Evolutionary conservation across 2,797 vertebrate genomes (phyloP).

Genomic region (Bradypodion ventrale): DNA sequence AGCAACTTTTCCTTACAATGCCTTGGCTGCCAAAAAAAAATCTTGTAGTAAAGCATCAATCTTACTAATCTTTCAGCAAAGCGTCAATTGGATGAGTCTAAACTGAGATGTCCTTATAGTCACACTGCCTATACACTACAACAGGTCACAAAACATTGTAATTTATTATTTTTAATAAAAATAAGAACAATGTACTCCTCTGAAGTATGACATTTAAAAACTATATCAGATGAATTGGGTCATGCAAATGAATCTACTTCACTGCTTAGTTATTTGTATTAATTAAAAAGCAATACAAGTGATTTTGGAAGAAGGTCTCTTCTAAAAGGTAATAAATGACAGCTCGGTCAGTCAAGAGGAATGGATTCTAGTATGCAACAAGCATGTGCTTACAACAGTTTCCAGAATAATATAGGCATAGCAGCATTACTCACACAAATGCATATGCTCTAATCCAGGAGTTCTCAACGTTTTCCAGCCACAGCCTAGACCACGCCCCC

Average conservation of each 20-base stretch:
- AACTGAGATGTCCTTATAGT: not conserved
- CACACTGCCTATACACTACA: not conserved
- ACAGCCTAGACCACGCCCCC: too few species aligned
- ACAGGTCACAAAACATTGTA: not conserved
- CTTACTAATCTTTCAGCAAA: conserved; percentile 9
- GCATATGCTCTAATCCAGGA: not conserved
- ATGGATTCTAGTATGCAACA: not conserved
- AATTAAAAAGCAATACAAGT: not conserved
- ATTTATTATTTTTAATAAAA: not conserved
- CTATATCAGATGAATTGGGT: not conserved
- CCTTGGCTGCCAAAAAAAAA: conserved; percentile 32
- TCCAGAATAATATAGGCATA: conserved; percentile 35
- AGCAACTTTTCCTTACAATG: conserved; percentile 40
- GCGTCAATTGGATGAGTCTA: not conserved
- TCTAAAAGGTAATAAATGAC: not conserved
- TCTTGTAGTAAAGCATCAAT: conserved; percentile 9
- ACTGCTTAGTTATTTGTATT: not conserved
- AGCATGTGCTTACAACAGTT: conserved; percentile 2
- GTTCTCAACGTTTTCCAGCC: too few species aligned
- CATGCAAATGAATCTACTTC: not conserved
- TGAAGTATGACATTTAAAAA: not conserved
- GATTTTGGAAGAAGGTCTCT: not conserved
- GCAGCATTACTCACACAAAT: conserved; percentile 3
- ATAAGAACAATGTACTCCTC: not conserved
- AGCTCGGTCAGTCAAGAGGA: not conserved